These are phyloP conservation scores for Myxocyprinus asiaticus DNA, from an alignment of 2,113 vertebrate genomes.

Conservation along the genomic window DNA sequence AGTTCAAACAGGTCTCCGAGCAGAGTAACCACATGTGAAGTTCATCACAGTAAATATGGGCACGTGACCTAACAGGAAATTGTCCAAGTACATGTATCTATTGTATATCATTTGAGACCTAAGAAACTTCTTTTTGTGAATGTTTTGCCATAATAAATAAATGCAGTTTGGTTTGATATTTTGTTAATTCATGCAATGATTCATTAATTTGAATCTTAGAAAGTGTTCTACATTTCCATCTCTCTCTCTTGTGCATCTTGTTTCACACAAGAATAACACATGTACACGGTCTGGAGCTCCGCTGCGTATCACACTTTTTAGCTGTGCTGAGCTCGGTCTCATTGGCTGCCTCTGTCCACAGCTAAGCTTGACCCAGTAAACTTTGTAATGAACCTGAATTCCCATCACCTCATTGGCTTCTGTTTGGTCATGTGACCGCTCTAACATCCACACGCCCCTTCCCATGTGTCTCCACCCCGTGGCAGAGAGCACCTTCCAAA, in stretches of 20 bases:
- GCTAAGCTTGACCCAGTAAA: slow-evolving; percentile 45
- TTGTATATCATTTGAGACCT: too few species aligned
- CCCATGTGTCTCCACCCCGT: not conserved
- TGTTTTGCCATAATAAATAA: too few species aligned
- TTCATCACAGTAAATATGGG: too few species aligned
- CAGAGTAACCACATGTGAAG: too few species aligned
- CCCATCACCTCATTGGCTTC: slow-evolving; percentile 27
- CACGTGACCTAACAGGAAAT: too few species aligned
- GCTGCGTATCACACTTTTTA: not conserved
- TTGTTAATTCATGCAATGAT: too few species aligned
- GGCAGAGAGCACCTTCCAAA: not conserved
- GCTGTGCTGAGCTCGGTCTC: not conserved
- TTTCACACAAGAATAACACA: slow-evolving; percentile 67
- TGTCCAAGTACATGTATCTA: too few species aligned
- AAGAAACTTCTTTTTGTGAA: too few species aligned
- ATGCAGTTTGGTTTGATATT: too few species aligned
- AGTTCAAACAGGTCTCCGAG: too few species aligned
- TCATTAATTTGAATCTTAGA: too few species aligned
- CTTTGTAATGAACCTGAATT: slow-evolving; percentile 43
- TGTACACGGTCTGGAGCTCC: not conserved
- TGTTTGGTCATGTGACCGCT: slow-evolving; percentile 20
- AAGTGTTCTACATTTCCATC: too few species aligned
- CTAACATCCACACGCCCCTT: not conserved
- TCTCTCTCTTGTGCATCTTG: slow-evolving; percentile 52
- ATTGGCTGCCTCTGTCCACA: slow-evolving; percentile 27